Conservation (phyloP, 23 tunicate species). For the Phallusia fumigata region DNA sequence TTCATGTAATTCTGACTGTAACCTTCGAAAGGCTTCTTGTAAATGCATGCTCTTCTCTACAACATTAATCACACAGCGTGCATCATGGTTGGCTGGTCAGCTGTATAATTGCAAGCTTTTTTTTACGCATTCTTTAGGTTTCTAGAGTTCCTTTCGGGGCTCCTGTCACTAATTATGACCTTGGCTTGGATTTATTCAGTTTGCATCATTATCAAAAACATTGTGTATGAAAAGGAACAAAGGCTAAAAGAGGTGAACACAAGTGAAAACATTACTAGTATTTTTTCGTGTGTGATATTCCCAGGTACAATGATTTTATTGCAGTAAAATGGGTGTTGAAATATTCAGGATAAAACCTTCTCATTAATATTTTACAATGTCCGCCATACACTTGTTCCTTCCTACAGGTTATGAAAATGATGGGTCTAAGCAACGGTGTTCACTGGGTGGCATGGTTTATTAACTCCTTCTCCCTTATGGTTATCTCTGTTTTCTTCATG, state of each 20-base stretch:
- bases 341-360: not conserved
- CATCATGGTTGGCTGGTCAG: no score
- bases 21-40: no score
- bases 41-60: no score
- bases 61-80: no score
- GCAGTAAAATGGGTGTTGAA: not conserved
- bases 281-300: no score
- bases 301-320: no score
- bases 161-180: slow-evolving; percentile 81
- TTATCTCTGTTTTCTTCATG: slow-evolving; percentile 47
- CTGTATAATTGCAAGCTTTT: no score
- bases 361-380: slow-evolving; percentile 3
- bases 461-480: slow-evolving; percentile 71
- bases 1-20: no score
- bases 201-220: slow-evolving; percentile 77
- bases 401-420: slow-evolving; percentile 89
- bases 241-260: slow-evolving; percentile 74
- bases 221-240: slow-evolving; percentile 91
- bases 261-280: no score
- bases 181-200: slow-evolving; percentile 96
- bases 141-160: slow-evolving; percentile 60
- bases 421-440: slow-evolving; percentile 83
- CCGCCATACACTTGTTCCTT: not conserved
- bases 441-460: slow-evolving; percentile 97
- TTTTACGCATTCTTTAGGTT: slow-evolving; percentile 34